Conservation (phyloP, 2,888 invertebrate species). For the Metalampra italica region DNA sequence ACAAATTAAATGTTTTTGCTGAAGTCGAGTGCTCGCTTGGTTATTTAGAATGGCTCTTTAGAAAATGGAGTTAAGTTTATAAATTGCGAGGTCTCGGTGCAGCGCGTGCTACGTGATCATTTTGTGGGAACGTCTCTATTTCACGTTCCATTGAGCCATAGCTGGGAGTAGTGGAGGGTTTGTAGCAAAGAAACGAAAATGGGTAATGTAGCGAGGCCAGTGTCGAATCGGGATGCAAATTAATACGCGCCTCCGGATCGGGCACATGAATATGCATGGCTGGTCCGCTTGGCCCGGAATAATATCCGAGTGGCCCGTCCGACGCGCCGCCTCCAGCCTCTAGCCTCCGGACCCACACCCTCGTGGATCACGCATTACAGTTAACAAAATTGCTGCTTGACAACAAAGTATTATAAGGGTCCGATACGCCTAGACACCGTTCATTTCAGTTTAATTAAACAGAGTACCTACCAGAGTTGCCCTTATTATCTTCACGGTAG, state of each 20-base stretch:
- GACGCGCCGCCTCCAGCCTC: conserved; percentile 16
- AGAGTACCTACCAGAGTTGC: not conserved
- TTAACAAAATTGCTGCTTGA: conserved; percentile 11
- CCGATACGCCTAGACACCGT: conserved; percentile 5
- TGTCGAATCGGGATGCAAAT: conserved; percentile 70
- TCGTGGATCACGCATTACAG: conserved; percentile 10
- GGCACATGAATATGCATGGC: conserved; percentile 72
- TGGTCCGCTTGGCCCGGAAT: conserved; percentile 55
- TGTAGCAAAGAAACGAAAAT: conserved; percentile 60
- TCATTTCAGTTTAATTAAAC: conserved; percentile 11
- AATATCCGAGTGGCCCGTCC: conserved; percentile 52
- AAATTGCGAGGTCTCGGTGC: not conserved
- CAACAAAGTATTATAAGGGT: conserved; percentile 13
- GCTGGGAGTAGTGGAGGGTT: conserved; percentile 33
- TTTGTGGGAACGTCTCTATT: conserved; percentile 23
- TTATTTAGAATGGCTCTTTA: not conserved
- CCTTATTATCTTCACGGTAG: not conserved
- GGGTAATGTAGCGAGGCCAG: conserved; percentile 55
- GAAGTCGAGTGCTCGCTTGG: not conserved
- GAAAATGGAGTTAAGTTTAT: not conserved
- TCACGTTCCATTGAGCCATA: conserved; percentile 44
- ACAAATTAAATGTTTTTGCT: conserved; percentile 3
- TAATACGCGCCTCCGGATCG: conserved; percentile 71
- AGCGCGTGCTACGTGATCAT: conserved; percentile 4
- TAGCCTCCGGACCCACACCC: conserved; percentile 5